phyloP scores from a whole-genome alignment of 1,140 invertebrate genomes.

The Lasioglossum baleicum region DNA sequence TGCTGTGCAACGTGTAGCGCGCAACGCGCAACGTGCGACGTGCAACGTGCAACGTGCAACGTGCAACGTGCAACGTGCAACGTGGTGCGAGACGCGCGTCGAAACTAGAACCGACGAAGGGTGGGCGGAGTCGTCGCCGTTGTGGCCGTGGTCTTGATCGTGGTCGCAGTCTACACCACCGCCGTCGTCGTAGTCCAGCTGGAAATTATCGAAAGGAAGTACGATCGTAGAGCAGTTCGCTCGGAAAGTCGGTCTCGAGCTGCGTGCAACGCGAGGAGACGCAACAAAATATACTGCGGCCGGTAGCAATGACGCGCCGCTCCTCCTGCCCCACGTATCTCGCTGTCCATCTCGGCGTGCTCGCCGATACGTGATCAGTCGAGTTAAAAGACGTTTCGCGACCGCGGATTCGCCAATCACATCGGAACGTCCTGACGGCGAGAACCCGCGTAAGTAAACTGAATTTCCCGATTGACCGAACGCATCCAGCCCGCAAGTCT shows the following conservation, averaged over 20 bases:
- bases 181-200: too few relatives aligned
- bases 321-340: neutral
- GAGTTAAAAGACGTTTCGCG: neutral
- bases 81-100: neutral
- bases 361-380: slow-evolving; percentile 32
- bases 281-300: neutral
- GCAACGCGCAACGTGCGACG: neutral
- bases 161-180: too few relatives aligned
- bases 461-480: neutral
- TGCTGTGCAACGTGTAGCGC: neutral
- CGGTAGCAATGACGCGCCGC: slow-evolving; percentile 20
- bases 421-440: slow-evolving; percentile 1
- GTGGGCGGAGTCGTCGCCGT: slow-evolving; percentile 21
- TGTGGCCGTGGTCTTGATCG: neutral
- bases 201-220: too few relatives aligned
- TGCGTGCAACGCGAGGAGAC: neutral
- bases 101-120: neutral
- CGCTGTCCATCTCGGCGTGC: neutral
- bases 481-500: too few relatives aligned
- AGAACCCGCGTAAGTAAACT: slow-evolving; percentile 37
- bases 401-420: neutral
- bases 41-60: neutral
- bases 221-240: slow-evolving; percentile 13
- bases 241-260: neutral
- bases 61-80: neutral